phyloP scores from a whole-genome alignment of 1,140 invertebrate genomes.

The Aphidius ervi region DNA sequence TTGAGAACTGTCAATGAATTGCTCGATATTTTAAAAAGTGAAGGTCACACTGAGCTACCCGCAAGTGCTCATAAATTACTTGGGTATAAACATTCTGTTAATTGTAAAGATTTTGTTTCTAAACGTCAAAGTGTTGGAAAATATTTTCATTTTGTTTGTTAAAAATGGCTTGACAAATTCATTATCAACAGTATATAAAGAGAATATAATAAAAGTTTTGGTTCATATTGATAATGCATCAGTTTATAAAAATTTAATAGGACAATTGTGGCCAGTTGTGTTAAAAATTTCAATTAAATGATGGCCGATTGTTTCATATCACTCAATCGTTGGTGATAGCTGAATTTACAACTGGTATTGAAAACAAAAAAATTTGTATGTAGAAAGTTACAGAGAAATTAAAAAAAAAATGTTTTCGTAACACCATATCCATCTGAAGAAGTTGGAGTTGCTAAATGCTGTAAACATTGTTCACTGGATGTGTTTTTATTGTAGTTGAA shows the following conservation, averaged over 20 bases:
- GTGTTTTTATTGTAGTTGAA: background rate
- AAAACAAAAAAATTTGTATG: background rate
- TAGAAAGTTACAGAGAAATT: background rate
- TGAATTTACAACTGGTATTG: background rate
- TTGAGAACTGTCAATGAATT: background rate
- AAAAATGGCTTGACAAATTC: background rate
- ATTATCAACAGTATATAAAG: background rate
- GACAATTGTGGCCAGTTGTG: conserved; percentile 20
- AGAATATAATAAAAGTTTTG: conserved; percentile 11
- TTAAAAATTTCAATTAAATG: conserved; percentile 9
- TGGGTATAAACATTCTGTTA: background rate
- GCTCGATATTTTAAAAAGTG: background rate
- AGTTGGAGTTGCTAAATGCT: background rate
- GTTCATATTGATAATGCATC: conserved; percentile 15
- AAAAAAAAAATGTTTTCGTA: background rate
- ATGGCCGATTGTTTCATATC: background rate
- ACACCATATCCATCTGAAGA: conserved; percentile 1
- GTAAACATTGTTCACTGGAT: background rate
- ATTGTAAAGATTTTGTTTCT: background rate
- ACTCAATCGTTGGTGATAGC: background rate
- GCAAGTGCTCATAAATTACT: background rate
- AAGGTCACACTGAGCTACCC: background rate
- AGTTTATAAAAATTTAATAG: conserved; percentile 3
- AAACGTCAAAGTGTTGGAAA: background rate
- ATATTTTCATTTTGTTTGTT: background rate